A percentile compares a stretch with the other conserved stretches of the same genome.
phyloP scores from a whole-genome alignment of 2,888 invertebrate species.

The Diaperis boleti region DNA sequence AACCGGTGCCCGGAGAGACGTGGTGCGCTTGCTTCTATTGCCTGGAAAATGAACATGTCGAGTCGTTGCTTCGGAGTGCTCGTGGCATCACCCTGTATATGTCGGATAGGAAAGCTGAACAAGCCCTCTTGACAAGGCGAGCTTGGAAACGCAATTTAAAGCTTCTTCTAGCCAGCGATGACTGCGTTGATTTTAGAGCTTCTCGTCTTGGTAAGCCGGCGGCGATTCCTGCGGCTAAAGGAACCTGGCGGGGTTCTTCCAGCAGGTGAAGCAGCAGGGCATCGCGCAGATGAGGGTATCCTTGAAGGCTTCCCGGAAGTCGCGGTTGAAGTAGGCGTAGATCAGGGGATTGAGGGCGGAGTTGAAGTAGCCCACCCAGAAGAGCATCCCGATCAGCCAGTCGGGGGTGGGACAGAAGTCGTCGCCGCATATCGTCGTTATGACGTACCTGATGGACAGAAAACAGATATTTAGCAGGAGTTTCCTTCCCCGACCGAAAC shows the following conservation, averaged over 20 bases:
- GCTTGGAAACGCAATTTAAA: conserved; percentile 18
- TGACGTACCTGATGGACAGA: conserved; percentile 78
- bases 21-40: conserved; percentile 32
- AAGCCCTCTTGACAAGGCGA: neutral
- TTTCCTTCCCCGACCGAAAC: too few species aligned
- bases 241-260: conserved; percentile 75
- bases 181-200: conserved; percentile 54
- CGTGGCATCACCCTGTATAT: conserved; percentile 19
- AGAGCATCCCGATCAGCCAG: conserved; percentile 77
- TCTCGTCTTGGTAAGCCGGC: conserved; percentile 60
- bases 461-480: too few species aligned
- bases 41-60: conserved; percentile 22
- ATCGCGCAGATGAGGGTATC: conserved; percentile 88
- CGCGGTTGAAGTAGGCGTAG: conserved; percentile 96
- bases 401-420: conserved; percentile 74
- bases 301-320: conserved; percentile 96
- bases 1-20: neutral
- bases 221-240: conserved; percentile 64
- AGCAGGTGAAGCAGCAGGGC: conserved; percentile 84
- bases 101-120: conserved; percentile 1
- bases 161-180: conserved; percentile 13
- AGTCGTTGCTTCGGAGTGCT: conserved; percentile 21
- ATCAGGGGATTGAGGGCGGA: conserved; percentile 95
- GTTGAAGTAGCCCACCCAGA: conserved; percentile 98
- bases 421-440: conserved; percentile 84